Evolutionary conservation across 35 echinoderm and acorn worm species (phyloP).

Genomic region (Acanthaster planci): DNA sequence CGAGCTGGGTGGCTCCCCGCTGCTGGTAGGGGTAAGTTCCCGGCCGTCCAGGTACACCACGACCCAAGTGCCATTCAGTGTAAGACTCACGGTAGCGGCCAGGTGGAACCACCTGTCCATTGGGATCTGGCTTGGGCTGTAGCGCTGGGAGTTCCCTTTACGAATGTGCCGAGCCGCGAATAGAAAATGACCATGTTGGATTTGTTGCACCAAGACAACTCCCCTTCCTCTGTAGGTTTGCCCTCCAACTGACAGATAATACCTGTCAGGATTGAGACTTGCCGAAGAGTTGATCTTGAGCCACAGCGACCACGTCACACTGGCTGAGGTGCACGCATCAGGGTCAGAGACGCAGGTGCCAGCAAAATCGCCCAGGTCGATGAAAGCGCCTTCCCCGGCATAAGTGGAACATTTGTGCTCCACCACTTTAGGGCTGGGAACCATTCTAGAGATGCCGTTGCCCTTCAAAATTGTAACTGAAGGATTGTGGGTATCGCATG

Average conservation of each 20-base stretch:
- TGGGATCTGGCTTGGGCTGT: background rate
- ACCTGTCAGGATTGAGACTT: background rate
- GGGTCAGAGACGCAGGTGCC: constrained; percentile 12
- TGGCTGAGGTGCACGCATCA: background rate
- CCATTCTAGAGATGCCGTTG: background rate
- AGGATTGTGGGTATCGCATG: too few species aligned
- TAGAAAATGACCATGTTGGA: background rate
- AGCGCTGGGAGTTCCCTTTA: too few species aligned
- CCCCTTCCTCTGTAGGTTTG: background rate
- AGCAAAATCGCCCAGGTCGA: background rate
- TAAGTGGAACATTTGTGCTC: background rate
- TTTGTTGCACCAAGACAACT: background rate
- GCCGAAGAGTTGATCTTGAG: background rate
- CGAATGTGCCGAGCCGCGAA: background rate
- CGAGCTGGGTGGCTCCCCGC: too few species aligned
- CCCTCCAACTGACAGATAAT: background rate
- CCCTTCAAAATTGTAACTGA: too few species aligned
- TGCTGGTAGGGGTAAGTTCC: too few species aligned
- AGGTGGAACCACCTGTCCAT: background rate
- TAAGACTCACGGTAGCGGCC: background rate
- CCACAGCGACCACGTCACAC: background rate
- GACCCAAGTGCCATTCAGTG: too few species aligned
- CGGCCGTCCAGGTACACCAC: too few species aligned
- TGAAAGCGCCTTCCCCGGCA: background rate
- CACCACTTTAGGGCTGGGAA: background rate